Conservation (phyloP, 2,113 vertebrate species). For the Recurvirostra avosetta region DNA sequence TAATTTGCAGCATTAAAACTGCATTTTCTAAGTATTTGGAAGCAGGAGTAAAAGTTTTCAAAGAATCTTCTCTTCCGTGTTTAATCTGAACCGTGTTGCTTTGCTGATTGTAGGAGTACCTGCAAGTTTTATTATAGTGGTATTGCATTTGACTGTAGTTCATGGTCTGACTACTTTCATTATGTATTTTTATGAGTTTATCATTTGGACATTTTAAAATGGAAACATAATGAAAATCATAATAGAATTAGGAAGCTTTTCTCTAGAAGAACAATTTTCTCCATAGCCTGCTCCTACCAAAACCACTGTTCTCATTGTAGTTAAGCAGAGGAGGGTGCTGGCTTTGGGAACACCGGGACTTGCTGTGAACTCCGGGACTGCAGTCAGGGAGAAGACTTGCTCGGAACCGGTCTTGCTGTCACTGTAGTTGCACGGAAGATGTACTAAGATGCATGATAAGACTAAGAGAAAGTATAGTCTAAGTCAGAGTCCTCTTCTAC, state of each 20-base stretch:
- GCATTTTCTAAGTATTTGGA: slow-evolving; percentile 19
- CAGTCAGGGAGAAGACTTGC: neutral
- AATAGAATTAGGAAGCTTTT: slow-evolving; percentile 55
- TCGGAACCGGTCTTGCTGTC: neutral
- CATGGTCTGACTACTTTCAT: slow-evolving; percentile 46
- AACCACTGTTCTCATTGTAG: neutral
- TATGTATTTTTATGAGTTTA: slow-evolving; percentile 58
- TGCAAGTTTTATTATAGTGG: neutral
- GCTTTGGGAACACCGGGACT: neutral
- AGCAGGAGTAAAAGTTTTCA: neutral
- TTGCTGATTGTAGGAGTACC: neutral
- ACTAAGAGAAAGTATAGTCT: neutral
- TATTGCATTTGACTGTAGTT: slow-evolving; percentile 28
- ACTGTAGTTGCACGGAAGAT: neutral
- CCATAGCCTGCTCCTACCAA: neutral
- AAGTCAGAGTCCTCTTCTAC: neutral
- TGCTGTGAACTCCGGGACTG: neutral
- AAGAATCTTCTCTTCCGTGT: neutral
- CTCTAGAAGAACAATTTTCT: slow-evolving; percentile 40
- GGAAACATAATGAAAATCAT: slow-evolving; percentile 49
- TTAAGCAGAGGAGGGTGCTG: neutral
- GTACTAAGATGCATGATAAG: neutral
- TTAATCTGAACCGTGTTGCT: neutral
- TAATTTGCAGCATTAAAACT: neutral
- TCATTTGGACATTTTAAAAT: slow-evolving; percentile 64